Conservation (phyloP, 2,888 invertebrate genomes). For the Luperina nickerlii region DNA sequence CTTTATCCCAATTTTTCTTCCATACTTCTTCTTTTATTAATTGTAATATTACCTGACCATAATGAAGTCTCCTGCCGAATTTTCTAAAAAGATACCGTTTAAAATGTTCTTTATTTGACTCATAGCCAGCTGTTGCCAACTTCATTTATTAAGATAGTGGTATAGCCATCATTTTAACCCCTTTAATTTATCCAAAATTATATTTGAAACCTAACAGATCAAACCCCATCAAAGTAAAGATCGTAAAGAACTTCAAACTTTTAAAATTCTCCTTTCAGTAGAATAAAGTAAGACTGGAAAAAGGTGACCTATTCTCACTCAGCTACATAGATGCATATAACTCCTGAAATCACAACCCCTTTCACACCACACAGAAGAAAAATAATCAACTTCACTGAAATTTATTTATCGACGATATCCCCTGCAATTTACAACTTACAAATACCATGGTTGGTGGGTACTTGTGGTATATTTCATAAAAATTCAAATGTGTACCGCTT, state of each 20-base stretch:
- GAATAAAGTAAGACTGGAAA: neutral
- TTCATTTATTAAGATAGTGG: neutral
- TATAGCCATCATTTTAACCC: neutral
- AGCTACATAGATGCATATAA: neutral
- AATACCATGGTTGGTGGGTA: conserved; percentile 42
- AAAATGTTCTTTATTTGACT: neutral
- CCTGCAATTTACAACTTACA: conserved; percentile 40
- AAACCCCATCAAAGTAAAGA: neutral
- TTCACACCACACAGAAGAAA: neutral
- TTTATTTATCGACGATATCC: conserved; percentile 25
- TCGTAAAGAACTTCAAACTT: neutral
- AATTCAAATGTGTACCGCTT: conserved; percentile 71
- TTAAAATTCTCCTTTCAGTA: neutral
- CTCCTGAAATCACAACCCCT: neutral
- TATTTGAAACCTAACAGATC: neutral
- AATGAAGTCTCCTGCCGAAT: neutral
- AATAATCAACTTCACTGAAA: conserved; percentile 17
- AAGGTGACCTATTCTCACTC: neutral
- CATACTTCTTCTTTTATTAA: neutral
- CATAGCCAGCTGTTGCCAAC: neutral
- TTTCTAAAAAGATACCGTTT: neutral
- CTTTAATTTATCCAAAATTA: neutral
- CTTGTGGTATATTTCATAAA: conserved; percentile 73
- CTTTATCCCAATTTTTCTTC: no score
- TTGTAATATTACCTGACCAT: neutral